These are phyloP conservation scores for Cataglyphis albicans DNA, from an alignment of 2,888 invertebrate species.

Conservation along the genomic window DNA sequence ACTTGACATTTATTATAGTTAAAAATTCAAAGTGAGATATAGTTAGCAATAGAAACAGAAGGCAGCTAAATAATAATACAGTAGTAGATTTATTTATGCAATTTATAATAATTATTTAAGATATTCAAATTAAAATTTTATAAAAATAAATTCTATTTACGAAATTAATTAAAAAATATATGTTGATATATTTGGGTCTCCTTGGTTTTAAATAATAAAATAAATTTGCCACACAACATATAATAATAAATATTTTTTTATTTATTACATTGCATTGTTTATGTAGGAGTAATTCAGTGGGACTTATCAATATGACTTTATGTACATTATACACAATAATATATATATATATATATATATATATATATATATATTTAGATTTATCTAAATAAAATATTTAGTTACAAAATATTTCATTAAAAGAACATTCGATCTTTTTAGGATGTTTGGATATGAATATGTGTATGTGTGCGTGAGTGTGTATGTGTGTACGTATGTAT, in stretches of 20 bases:
- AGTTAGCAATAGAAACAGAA: too few species aligned
- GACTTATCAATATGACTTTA: too few species aligned
- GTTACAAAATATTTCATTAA: background rate
- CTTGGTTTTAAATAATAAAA: too few species aligned
- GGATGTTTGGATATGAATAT: background rate
- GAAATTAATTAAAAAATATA: background rate
- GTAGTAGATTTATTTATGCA: background rate
- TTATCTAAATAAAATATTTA: background rate
- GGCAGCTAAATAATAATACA: too few species aligned
- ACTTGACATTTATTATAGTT: background rate
- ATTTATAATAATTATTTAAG: background rate
- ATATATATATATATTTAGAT: too few species aligned
- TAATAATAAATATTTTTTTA: background rate
- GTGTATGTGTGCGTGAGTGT: background rate
- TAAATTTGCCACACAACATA: too few species aligned
- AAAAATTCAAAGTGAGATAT: background rate
- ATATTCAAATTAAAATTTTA: background rate
- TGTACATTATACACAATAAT: too few species aligned
- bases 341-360: too few species aligned
- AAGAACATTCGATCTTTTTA: background rate
- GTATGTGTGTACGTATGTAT: constrained; percentile 68
- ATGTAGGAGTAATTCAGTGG: too few species aligned
- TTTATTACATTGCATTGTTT: too few species aligned
- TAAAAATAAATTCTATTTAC: background rate
- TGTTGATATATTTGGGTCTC: too few species aligned